These are phyloP conservation scores for Pluvialis apricaria DNA, from an alignment of 2,113 vertebrate species.

Conservation along the genomic window DNA sequence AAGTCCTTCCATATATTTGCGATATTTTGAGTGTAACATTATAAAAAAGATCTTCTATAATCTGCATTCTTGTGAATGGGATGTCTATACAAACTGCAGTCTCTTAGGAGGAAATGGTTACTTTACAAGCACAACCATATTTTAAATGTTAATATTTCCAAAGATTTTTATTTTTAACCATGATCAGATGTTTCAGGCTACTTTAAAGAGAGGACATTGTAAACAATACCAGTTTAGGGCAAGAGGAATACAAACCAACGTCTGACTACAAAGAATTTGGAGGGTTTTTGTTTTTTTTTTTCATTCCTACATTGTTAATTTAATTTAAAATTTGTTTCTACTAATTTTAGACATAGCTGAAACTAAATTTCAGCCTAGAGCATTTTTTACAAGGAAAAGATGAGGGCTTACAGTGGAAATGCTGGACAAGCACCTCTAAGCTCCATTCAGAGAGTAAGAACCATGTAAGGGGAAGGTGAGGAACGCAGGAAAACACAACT, in stretches of 20 bases:
- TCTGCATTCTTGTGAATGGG: background rate
- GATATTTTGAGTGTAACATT: background rate
- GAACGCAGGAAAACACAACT: background rate
- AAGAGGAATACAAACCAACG: background rate
- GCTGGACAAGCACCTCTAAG: background rate
- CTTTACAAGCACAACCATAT: background rate
- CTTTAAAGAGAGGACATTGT: background rate
- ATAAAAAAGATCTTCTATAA: background rate
- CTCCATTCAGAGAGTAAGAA: background rate
- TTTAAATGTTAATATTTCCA: background rate
- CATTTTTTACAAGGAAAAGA: conserved; percentile 19
- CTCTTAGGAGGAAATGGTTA: background rate
- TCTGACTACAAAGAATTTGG: background rate
- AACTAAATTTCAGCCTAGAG: background rate
- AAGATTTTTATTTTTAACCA: background rate
- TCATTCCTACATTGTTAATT: background rate
- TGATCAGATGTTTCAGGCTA: background rate
- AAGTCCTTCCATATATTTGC: background rate
- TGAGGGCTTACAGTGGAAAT: background rate
- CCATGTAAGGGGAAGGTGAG: background rate
- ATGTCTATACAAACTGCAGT: background rate
- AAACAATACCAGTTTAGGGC: background rate
- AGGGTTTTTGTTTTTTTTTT: background rate
- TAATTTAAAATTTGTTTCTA: background rate
- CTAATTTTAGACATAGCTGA: background rate